Evolutionary conservation across 92 coral and sea anemone species (phyloP).

Genomic region (Porites cylindrica): DNA sequence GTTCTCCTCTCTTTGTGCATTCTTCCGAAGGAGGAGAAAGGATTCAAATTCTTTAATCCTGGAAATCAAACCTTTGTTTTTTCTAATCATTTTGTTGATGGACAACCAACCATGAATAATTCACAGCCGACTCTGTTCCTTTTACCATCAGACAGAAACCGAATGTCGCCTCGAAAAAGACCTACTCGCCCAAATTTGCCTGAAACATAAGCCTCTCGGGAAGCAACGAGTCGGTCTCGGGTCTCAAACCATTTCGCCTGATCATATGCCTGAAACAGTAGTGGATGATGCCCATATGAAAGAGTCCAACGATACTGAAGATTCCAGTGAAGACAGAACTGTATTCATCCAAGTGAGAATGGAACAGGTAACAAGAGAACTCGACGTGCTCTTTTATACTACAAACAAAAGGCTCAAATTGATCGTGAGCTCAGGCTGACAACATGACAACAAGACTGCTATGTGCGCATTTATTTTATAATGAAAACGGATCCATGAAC

Average conservation of each 20-base stretch:
- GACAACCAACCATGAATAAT: conserved; percentile 6
- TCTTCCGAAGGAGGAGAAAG: not conserved
- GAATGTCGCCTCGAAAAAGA: conserved; percentile 26
- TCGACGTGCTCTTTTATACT: conserved; percentile 14
- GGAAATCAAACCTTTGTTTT: conserved; percentile 14
- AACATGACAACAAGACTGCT: no score
- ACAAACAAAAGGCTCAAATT: no score
- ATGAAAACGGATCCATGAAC: no score
- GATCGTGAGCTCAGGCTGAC: no score
- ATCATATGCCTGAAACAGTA: conserved; percentile 14
- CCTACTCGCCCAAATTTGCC: conserved; percentile 9
- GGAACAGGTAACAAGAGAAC: conserved; percentile 37
- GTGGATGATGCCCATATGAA: conserved; percentile 27
- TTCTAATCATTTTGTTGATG: conserved; percentile 31
- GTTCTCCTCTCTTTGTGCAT: no score
- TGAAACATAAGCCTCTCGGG: not conserved
- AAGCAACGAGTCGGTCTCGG: conserved; percentile 11
- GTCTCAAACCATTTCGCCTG: conserved; percentile 5
- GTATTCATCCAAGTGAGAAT: conserved; percentile 19
- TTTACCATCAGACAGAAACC: conserved; percentile 12
- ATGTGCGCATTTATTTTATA: no score
- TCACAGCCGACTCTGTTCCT: conserved; percentile 28
- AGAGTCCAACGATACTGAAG: conserved; percentile 14
- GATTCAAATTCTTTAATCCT: conserved; percentile 15
- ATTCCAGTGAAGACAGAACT: conserved; percentile 29